phyloP scores from a whole-genome alignment of 1,140 invertebrate genomes.

The Aphaenogaster floridana region DNA sequence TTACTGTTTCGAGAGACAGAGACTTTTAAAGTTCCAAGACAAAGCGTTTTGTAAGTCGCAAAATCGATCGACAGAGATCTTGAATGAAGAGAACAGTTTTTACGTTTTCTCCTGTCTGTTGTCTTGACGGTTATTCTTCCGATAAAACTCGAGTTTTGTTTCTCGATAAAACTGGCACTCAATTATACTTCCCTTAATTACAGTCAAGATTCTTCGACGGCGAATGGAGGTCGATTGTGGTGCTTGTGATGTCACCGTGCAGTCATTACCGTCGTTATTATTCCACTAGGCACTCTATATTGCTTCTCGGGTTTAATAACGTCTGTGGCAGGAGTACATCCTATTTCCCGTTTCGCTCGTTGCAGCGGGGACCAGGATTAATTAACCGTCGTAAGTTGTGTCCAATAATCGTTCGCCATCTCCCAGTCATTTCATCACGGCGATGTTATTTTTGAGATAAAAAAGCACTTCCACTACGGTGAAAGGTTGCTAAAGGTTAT shows the following conservation, averaged over 20 bases:
- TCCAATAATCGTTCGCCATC: constrained; percentile 21
- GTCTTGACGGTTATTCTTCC: constrained; percentile 1
- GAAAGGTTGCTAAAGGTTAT: constrained; percentile 31
- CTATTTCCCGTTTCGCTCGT: constrained; percentile 50
- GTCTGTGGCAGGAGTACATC: constrained; percentile 50
- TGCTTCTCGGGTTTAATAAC: constrained; percentile 71
- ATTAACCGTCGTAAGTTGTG: constrained; percentile 64
- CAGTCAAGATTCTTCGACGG: constrained; percentile 13
- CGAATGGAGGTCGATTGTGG: constrained; percentile 51
- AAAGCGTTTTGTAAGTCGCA: neutral
- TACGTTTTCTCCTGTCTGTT: neutral
- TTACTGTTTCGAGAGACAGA: neutral
- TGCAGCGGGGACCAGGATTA: constrained; percentile 64
- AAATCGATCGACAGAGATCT: neutral
- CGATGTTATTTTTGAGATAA: constrained; percentile 33
- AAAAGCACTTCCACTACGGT: neutral
- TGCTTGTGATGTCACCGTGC: constrained; percentile 32
- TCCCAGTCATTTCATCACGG: constrained; percentile 11
- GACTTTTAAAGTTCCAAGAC: neutral
- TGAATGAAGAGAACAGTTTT: neutral
- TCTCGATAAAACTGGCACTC: constrained; percentile 53
- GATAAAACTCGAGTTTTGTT: constrained; percentile 33
- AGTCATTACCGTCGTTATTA: constrained; percentile 70
- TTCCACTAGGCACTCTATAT: constrained; percentile 59
- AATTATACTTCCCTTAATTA: constrained; percentile 62